A percentile compares a stretch with the other conserved stretches of the same genome.
Evolutionary conservation across 2,888 invertebrate species (phyloP).

Genomic region (Ceriagrion tenellum): DNA sequence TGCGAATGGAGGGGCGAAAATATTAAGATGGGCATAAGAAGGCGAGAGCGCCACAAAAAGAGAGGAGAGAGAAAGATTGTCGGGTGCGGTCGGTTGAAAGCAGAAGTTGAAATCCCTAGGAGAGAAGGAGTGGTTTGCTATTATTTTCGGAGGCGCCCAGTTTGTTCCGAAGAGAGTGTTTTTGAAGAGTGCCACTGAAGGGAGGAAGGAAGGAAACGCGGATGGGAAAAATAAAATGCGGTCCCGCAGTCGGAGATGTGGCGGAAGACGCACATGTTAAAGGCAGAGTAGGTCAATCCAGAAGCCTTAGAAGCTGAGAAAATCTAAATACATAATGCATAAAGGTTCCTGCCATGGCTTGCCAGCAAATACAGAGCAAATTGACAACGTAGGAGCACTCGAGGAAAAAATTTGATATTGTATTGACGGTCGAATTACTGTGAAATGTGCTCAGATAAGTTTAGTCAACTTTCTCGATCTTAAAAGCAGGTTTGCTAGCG

Average conservation of each 20-base stretch:
- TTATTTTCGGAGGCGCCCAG: conserved; percentile 50
- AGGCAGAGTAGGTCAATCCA: neutral
- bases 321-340: neutral
- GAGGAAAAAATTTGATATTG: neutral
- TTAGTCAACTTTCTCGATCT: too few species aligned
- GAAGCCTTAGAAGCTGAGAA: neutral
- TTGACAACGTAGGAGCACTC: too few species aligned
- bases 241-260: too few species aligned
- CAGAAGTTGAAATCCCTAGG: neutral
- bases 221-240: neutral
- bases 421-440: too few species aligned
- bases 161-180: conserved; percentile 41
- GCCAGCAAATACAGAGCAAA: too few species aligned
- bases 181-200: conserved; percentile 30
- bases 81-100: neutral
- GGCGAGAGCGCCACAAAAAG: neutral
- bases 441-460: too few species aligned
- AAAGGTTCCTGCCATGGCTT: neutral
- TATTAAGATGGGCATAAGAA: neutral
- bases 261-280: too few species aligned
- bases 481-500: too few species aligned
- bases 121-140: neutral
- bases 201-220: neutral
- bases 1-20: neutral
- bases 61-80: too few species aligned